Evolutionary conservation across 2,888 invertebrate genomes (phyloP), one percentile per base, ranked within the genome.

Genomic region (Sphinx pinastri): DNA sequence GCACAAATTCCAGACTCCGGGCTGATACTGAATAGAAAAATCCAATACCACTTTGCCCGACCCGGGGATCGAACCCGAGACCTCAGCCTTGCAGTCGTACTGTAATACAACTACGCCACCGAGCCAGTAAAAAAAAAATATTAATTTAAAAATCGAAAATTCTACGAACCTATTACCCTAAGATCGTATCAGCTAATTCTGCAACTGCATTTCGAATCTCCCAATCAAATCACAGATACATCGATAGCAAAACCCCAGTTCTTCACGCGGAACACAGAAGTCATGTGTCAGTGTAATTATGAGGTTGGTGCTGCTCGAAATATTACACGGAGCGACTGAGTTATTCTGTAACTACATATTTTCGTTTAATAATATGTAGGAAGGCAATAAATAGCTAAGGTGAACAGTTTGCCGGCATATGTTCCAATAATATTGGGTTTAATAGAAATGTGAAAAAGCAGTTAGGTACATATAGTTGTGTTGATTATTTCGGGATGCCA

Each of bases 221-320:
- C 72, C 73, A 74, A 69, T 75, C 68, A 71, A 68, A 71, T 74
- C 16, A 25, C n/a, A 59, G 67, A 67, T 70, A 67, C 10, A 16
- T 58, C 14, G 38, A 31, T 45, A 16, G 19, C 51, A 8, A 54
- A 63, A 68, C 69, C 74, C 75, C 69, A 76, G 75, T 75, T 75
- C 77, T 77, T 79, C 75, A 72, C 73, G 81, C 81, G 81, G 81
- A 81, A 80, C 77, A 82, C 83, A 79, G 86, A 78, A 86, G 85
- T 80, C 84, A 80, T 83, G 77, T 81, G 81, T 81, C 73, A 72
- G 73, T 73, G 77, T 80, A 83, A 81, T 84, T 79, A 76, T 74
- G 75, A 75, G 72, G 71, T 74, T 70, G 73, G 71, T 67, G 70
- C 49, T 67, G 76, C 74, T 77, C 77, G 74, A 73, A 78, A 73